A percentile compares a stretch with the other conserved stretches of the same genome.
Evolutionary conservation across 2,113 vertebrate species (phyloP).

Genomic region (Alouatta palliata): DNA sequence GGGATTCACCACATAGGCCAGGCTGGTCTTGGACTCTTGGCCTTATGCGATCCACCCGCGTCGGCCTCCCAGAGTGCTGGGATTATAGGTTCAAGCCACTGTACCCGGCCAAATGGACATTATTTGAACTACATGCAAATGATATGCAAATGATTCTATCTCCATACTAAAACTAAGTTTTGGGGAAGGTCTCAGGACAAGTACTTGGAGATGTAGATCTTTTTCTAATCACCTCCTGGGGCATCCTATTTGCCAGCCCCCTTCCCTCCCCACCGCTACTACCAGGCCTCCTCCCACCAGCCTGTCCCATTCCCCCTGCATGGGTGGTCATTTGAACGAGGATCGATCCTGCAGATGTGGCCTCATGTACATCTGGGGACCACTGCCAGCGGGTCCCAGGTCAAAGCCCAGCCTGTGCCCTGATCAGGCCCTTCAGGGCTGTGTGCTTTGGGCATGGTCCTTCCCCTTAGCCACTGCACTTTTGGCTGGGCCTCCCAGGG

Average conservation of each 20-base stretch:
- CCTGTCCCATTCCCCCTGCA: background rate
- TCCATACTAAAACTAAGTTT: background rate
- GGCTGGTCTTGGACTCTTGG: too few relatives aligned
- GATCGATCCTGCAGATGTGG: accelerated
- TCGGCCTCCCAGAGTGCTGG: too few relatives aligned
- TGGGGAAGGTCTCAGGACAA: background rate
- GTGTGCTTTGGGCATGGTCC: accelerated
- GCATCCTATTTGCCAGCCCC: background rate
- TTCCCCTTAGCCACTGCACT: background rate
- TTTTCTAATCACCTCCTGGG: background rate
- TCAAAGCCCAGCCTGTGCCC: background rate
- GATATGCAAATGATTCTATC: background rate
- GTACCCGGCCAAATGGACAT: background rate
- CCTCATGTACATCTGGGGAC: background rate
- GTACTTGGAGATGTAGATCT: background rate
- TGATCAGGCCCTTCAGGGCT: background rate
- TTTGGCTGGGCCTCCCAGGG: background rate
- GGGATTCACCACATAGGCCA: too few relatives aligned
- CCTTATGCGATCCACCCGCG: too few relatives aligned
- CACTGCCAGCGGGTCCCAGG: background rate
- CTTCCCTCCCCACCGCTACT: accelerated
- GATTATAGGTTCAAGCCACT: too few relatives aligned
- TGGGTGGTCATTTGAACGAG: background rate
- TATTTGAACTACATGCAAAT: background rate
- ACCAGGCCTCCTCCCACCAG: background rate